A percentile compares a stretch with the other conserved stretches of the same genome.
Conservation (phyloP, 2,113 vertebrate species). For the Dryoscopus gambensis region DNA sequence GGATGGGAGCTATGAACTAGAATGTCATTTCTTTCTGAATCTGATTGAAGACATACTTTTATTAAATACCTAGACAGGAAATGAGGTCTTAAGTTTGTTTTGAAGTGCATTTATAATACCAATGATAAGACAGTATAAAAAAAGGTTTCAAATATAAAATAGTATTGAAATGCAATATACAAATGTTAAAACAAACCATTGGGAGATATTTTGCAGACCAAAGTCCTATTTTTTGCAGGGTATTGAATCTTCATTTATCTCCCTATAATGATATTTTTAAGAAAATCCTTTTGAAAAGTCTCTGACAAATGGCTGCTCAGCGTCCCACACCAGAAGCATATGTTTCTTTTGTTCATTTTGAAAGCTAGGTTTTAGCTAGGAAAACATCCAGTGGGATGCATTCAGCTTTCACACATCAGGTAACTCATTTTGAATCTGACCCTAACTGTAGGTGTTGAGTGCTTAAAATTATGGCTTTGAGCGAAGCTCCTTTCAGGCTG, state of each 20-base stretch:
- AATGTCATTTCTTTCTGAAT: neutral
- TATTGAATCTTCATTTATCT: neutral
- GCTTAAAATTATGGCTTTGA: neutral
- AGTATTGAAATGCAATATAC: neutral
- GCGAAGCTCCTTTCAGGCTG: neutral
- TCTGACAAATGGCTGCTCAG: neutral
- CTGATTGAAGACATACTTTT: neutral
- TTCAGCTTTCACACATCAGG: neutral
- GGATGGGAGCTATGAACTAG: neutral
- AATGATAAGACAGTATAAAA: neutral
- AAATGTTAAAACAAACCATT: neutral
- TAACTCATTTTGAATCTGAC: neutral
- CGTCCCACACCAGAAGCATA: neutral
- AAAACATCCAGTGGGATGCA: neutral
- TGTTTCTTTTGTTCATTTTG: neutral
- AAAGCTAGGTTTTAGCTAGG: neutral
- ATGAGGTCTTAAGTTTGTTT: neutral
- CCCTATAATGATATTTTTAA: neutral
- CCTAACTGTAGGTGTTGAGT: neutral
- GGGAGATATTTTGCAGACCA: neutral
- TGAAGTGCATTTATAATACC: neutral
- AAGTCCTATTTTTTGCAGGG: neutral
- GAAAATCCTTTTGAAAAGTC: neutral
- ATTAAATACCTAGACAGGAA: neutral
- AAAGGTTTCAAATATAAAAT: neutral